These are phyloP conservation scores for Anguilla japonica DNA, from an alignment of 2,113 vertebrate species.

Conservation along the genomic window DNA sequence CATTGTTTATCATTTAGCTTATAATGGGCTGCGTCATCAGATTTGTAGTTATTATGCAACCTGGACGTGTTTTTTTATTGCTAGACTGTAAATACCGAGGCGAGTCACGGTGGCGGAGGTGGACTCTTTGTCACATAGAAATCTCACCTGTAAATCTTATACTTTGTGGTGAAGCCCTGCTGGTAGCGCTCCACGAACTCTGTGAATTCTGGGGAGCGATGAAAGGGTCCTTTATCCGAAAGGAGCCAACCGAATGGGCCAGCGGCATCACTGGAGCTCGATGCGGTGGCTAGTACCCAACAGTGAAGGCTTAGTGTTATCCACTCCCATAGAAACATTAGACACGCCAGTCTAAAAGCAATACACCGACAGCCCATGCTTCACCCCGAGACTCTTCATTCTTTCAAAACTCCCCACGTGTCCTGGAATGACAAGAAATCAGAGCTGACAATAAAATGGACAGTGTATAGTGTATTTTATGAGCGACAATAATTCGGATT, in stretches of 20 bases:
- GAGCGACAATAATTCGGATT: not conserved
- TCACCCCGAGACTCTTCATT: constrained; percentile 92
- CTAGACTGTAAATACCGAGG: not conserved
- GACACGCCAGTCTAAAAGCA: constrained; percentile 88
- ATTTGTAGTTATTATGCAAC: not conserved
- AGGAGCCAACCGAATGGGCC: constrained; percentile 76
- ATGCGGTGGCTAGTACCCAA: constrained; percentile 81
- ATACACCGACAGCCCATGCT: constrained; percentile 95
- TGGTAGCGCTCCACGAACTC: constrained; percentile 78
- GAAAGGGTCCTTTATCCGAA: constrained; percentile 79
- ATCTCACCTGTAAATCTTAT: constrained; percentile 80
- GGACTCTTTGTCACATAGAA: not conserved
- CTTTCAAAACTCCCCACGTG: constrained; percentile 69
- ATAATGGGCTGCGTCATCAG: not conserved
- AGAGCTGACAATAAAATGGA: constrained; percentile 15
- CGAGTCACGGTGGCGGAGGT: not conserved
- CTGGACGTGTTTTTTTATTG: not conserved
- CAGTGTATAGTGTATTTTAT: not conserved
- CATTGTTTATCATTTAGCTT: too few relatives aligned
- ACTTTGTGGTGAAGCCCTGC: constrained; percentile 79
- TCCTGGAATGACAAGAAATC: constrained; percentile 49
- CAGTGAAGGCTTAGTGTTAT: constrained; percentile 91
- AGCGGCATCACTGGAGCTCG: constrained; percentile 76
- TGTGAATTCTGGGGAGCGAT: constrained; percentile 75
- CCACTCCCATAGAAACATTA: constrained; percentile 98